Evolutionary conservation across 2,888 invertebrate species (phyloP), one percentile per base, ranked within the genome.

Genomic region (Zygogramma bicolorata): DNA sequence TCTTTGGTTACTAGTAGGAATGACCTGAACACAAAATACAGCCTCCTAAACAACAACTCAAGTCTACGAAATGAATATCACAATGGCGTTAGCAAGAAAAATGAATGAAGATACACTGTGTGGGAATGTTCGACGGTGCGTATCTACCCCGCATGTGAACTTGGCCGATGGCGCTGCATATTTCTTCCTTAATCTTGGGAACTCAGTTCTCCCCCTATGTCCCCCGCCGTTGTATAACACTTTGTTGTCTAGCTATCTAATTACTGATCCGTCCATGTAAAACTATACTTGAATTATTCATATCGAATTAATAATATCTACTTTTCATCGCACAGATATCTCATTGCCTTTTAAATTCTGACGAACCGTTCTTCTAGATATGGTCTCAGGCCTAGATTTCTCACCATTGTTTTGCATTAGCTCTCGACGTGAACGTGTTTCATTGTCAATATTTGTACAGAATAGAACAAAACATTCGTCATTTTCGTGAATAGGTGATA

Each of bases 81-180:
- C n/a, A 27, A 27, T 53, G 27, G 53, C 10, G 68, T 58, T 38
- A 70, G 70, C 59, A 68, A 70, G 70, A 74, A 74, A 76, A 70
- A 70, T 61, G 73, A 77, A 76, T 74, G 75, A 73, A 68, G 73
- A 58, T 20, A 60, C 65, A 65, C 61, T n/a, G 70, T 80, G 82
- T 81, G 81, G 81, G 82, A 81, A 81, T 72, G 78, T 81, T 73
- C 81, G 72, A 38, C 72, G 73, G 76, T 77, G 80, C 80, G 78
- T 81, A 70, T 75, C 77, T 68, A 77, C 76, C 77, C 76, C 76
- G 77, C 82, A 82, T 82, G 82, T 82, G 82, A 82, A 81, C 80
- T 77, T 78, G 74, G 53, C 65, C 69, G 60, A 65, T 63, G 61
- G 53, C 63, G 46, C 76, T 75, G 53, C 38, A 70, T 71, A 27